phyloP scores from a whole-genome alignment of 1,140 invertebrate genomes.

The Bombus difficillimus region DNA sequence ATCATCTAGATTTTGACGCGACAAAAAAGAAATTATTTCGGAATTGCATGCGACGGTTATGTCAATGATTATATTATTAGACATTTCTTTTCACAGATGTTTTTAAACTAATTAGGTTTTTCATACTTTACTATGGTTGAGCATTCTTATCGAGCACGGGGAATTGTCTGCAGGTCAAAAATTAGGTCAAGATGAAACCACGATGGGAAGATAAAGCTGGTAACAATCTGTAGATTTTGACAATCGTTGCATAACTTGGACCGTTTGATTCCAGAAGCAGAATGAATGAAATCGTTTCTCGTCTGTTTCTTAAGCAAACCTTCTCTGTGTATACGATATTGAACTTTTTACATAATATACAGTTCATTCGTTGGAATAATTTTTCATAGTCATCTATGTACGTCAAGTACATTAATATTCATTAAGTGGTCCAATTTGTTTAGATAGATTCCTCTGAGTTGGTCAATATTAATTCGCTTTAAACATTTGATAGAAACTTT shows the following conservation, averaged over 20 bases:
- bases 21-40: neutral
- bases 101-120: neutral
- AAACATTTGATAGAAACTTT: too few relatives aligned
- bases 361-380: too few relatives aligned
- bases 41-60: neutral
- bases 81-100: neutral
- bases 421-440: too few relatives aligned
- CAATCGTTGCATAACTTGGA: neutral
- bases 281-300: neutral
- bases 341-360: too few relatives aligned
- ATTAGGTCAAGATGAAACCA: conserved; percentile 35
- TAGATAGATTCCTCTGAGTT: too few relatives aligned
- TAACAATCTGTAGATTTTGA: neutral
- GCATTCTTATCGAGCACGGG: too few relatives aligned
- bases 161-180: neutral
- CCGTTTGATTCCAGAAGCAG: neutral
- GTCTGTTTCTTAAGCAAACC: neutral
- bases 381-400: too few relatives aligned
- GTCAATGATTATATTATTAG: neutral
- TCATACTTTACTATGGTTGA: neutral
- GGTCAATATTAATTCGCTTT: too few relatives aligned
- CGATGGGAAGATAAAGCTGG: neutral
- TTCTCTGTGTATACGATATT: too few relatives aligned
- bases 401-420: too few relatives aligned
- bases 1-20: neutral